Percentiles rank a stretch among this genome's conserved stretches.
Conservation (phyloP, 2,113 vertebrate species). For the Callorhinus ursinus region DNA sequence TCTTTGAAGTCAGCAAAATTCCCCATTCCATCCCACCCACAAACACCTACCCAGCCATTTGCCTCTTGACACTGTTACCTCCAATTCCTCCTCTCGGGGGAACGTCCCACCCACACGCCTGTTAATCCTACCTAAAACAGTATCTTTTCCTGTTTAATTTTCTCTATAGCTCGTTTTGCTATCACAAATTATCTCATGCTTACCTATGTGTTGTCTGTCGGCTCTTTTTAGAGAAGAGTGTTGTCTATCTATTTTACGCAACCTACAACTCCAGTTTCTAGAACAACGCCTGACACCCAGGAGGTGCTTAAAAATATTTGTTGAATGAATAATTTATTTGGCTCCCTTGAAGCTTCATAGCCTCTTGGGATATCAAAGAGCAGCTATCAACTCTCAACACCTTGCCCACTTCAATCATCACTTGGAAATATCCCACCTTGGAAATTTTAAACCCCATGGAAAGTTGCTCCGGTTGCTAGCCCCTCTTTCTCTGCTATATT, state of each 20-base stretch:
- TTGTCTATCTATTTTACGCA: not conserved
- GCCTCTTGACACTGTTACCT: not conserved
- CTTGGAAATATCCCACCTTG: not conserved
- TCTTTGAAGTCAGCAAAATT: not conserved
- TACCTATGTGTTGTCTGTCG: conserved; percentile 9
- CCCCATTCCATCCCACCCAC: not conserved
- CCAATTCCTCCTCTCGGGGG: not conserved
- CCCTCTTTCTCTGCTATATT: not conserved
- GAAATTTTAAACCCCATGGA: not conserved
- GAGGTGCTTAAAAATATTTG: conserved; percentile 45
- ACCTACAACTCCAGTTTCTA: not conserved
- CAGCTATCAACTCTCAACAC: not conserved
- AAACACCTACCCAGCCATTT: not conserved
- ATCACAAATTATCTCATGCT: not conserved
- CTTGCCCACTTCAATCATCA: not conserved
- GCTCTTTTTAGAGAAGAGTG: not conserved
- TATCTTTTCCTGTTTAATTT: conserved; percentile 19
- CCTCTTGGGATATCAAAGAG: not conserved
- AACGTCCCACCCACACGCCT: not conserved
- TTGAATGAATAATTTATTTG: conserved; percentile 33
- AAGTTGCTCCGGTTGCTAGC: not conserved
- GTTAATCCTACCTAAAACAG: not conserved
- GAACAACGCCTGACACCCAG: conserved; percentile 46
- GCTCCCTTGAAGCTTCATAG: not conserved
- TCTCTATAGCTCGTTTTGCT: not conserved